These are phyloP conservation scores for Geococcyx californianus DNA, from an alignment of 2,113 vertebrate genomes.

Conservation along the genomic window DNA sequence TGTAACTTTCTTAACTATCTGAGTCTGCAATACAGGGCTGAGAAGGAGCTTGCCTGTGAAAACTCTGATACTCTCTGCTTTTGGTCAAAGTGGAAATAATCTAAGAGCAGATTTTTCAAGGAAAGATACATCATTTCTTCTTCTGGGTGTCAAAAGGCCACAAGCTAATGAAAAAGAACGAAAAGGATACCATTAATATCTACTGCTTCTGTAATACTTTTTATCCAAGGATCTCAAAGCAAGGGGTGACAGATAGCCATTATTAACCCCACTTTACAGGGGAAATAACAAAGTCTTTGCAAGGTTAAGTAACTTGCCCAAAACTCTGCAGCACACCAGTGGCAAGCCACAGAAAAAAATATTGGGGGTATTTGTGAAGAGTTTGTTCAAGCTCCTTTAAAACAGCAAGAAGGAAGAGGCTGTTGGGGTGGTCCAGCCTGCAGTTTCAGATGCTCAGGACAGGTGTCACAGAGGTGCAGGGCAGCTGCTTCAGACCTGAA, in stretches of 20 bases:
- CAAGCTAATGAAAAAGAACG: conserved; percentile 46
- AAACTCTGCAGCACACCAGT: not conserved
- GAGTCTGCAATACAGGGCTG: not conserved
- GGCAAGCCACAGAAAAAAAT: not conserved
- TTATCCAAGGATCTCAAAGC: conserved; percentile 32
- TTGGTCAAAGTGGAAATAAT: conserved; percentile 45
- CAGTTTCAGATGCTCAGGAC: not conserved
- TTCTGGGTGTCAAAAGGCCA: conserved; percentile 48
- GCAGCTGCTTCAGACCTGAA: not conserved
- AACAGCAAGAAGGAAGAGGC: not conserved
- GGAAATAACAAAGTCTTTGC: conserved; percentile 13
- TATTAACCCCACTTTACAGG: conserved; percentile 50
- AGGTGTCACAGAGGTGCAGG: fast-evolving
- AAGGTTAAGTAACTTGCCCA: conserved; percentile 48
- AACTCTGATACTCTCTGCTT: not conserved
- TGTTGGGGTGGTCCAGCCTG: not conserved
- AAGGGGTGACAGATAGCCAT: not conserved
- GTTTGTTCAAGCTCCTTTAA: not conserved
- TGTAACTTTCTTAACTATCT: conserved; percentile 5
- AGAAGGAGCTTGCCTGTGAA: not conserved
- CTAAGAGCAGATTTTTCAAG: conserved; percentile 27
- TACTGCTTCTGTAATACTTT: conserved; percentile 18
- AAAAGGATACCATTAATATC: conserved; percentile 10
- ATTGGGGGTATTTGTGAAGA: not conserved
- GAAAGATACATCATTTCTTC: conserved; percentile 31